These are phyloP conservation scores for Neomicropteryx cornuta DNA, from an alignment of 1,140 invertebrate species.

Conservation along the genomic window DNA sequence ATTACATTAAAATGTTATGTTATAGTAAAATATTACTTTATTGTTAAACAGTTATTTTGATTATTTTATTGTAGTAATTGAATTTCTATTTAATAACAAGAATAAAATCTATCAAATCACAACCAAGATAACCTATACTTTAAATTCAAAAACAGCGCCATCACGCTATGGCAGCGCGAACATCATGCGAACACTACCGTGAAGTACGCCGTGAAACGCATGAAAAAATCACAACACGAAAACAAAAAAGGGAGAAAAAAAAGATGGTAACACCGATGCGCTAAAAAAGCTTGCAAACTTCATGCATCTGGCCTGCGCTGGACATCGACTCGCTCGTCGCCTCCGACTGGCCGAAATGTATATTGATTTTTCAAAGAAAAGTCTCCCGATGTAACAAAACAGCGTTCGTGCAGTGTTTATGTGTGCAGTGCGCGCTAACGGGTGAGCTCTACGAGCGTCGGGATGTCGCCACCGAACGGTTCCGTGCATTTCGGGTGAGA, in stretches of 20 bases:
- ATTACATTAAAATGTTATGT: too few relatives aligned
- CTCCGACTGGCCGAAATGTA: conserved; percentile 41
- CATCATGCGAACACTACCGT: too few relatives aligned
- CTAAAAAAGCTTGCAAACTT: conserved; percentile 47
- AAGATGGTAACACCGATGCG: conserved; percentile 43
- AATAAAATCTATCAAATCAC: too few relatives aligned
- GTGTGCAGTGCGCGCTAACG: conserved; percentile 32
- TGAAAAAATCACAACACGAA: conserved; percentile 40
- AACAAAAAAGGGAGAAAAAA: conserved; percentile 44
- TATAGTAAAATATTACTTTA: too few relatives aligned
- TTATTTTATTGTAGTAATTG: too few relatives aligned
- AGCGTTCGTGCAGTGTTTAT: conserved; percentile 40
- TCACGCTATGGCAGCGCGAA: too few relatives aligned
- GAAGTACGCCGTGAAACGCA: conserved; percentile 14
- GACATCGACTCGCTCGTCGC: conserved; percentile 43
- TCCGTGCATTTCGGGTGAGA: conserved; percentile 36
- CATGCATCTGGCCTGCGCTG: conserved; percentile 44
- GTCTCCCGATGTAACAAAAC: conserved; percentile 42
- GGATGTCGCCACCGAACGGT: conserved; percentile 35
- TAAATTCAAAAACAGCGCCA: too few relatives aligned
- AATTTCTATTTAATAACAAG: too few relatives aligned
- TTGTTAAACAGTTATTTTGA: too few relatives aligned
- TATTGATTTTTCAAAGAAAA: conserved; percentile 47
- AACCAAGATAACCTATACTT: too few relatives aligned
- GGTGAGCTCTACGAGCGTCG: conserved; percentile 34